Percentiles rank a stretch among this genome's conserved stretches.
Evolutionary conservation across 2,888 invertebrate species (phyloP).

Genomic region (Onchidella celtica): DNA sequence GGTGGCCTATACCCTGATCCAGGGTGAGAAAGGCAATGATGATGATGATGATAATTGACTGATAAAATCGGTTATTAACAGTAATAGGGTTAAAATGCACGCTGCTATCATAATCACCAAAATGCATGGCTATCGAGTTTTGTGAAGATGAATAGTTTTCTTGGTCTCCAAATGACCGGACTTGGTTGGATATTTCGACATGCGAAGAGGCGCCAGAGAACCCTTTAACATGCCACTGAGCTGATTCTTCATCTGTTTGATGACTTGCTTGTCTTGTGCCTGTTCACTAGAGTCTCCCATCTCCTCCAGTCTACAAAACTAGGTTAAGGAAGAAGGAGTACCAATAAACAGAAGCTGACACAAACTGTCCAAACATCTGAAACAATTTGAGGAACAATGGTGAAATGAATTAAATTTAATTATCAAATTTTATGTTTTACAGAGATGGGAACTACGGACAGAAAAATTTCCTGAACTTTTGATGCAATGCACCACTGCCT

Average conservation of each 20-base stretch:
- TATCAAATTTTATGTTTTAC: no score
- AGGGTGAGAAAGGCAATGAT: no score
- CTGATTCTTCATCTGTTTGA: slow-evolving; percentile 66
- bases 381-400: neutral
- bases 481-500: no score
- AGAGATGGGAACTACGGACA: no score
- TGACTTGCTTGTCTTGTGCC: slow-evolving; percentile 61
- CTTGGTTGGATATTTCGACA: slow-evolving; percentile 76
- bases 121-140: neutral
- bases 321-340: slow-evolving; percentile 43
- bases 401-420: neutral
- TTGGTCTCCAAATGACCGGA: slow-evolving; percentile 66
- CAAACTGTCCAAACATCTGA: no score
- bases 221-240: slow-evolving; percentile 62
- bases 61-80: no score
- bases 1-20: no score
- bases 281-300: slow-evolving; percentile 62
- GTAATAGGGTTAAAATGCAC: no score
- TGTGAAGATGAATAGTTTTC: slow-evolving; percentile 18
- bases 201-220: slow-evolving; percentile 59
- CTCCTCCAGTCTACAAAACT: slow-evolving; percentile 29
- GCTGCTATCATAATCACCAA: no score
- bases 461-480: no score
- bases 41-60: no score
- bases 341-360: no score